Evolutionary conservation across 2,888 invertebrate genomes (phyloP).

Genomic region (Eumerus sabulonum): DNA sequence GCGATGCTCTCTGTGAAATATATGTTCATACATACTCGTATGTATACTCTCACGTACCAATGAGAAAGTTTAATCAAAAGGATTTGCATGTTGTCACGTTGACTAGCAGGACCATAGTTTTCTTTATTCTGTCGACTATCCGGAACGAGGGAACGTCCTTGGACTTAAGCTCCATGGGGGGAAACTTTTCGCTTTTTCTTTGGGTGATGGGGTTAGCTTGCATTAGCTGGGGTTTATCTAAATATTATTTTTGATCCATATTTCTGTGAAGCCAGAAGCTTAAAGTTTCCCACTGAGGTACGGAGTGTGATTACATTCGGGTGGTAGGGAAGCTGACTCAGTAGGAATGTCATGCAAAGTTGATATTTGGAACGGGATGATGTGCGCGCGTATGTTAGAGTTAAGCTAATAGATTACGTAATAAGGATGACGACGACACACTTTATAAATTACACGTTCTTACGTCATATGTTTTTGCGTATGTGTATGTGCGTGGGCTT

Average conservation of each 20-base stretch:
- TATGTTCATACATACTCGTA: too few species aligned
- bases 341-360: slow-evolving; percentile 27
- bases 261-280: too few species aligned
- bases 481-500: too few species aligned
- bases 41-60: slow-evolving; percentile 67
- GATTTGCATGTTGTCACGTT: slow-evolving; percentile 69
- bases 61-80: slow-evolving; percentile 66
- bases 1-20: slow-evolving; percentile 61
- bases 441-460: too few species aligned
- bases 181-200: slow-evolving; percentile 61
- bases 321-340: slow-evolving; percentile 37
- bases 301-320: slow-evolving; percentile 35
- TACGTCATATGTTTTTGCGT: too few species aligned
- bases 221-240: slow-evolving; percentile 48
- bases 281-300: too few species aligned
- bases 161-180: slow-evolving; percentile 60
- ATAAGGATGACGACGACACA: too few species aligned
- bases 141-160: slow-evolving; percentile 39
- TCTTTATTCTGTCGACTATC: slow-evolving; percentile 19
- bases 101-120: slow-evolving; percentile 56
- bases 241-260: slow-evolving; percentile 57
- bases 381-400: slow-evolving; percentile 20
- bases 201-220: slow-evolving; percentile 54
- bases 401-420: slow-evolving; percentile 40
- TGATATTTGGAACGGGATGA: slow-evolving; percentile 8